phyloP scores from a whole-genome alignment of 2,797 vertebrate species.

The Xenopus petersii region DNA sequence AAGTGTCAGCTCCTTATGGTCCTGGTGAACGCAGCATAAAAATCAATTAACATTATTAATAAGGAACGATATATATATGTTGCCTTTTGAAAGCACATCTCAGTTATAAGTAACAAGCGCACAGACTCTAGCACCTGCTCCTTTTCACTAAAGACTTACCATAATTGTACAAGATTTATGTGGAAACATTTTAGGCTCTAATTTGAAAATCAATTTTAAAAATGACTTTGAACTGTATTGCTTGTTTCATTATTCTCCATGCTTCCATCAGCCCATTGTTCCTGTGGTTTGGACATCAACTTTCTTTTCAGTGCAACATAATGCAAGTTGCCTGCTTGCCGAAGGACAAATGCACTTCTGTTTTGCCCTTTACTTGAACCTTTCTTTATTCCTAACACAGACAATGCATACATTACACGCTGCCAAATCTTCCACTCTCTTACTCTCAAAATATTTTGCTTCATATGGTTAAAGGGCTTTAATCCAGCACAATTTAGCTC shows the following conservation, averaged over 20 bases:
- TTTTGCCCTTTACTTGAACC: slow-evolving; percentile 33
- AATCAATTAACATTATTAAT: too few relatives aligned
- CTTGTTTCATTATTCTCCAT: neutral
- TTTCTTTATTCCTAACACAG: slow-evolving; percentile 21
- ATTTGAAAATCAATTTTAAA: neutral
- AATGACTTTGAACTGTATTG: slow-evolving; percentile 1
- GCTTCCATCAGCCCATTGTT: slow-evolving; percentile 30
- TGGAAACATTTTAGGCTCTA: neutral
- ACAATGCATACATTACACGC: slow-evolving; percentile 25
- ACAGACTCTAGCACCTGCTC: too few relatives aligned
- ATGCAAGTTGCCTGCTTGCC: neutral
- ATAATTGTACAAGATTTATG: neutral
- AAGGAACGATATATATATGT: too few relatives aligned
- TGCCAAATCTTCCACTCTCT: slow-evolving; percentile 3
- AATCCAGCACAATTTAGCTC: slow-evolving; percentile 15
- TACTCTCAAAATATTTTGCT: neutral
- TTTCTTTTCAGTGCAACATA: slow-evolving; percentile 19
- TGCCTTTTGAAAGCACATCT: too few relatives aligned
- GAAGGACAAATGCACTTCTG: slow-evolving; percentile 31
- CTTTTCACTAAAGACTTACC: too few relatives aligned
- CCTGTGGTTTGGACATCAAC: neutral
- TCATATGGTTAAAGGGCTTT: slow-evolving; percentile 20
- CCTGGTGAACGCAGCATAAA: too few relatives aligned
- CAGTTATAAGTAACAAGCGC: too few relatives aligned
- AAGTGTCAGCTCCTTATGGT: too few relatives aligned